Evolutionary conservation across 2,797 vertebrate species (phyloP), one percentile per base, ranked within the genome.

Genomic region (Valencia hispanica): DNA sequence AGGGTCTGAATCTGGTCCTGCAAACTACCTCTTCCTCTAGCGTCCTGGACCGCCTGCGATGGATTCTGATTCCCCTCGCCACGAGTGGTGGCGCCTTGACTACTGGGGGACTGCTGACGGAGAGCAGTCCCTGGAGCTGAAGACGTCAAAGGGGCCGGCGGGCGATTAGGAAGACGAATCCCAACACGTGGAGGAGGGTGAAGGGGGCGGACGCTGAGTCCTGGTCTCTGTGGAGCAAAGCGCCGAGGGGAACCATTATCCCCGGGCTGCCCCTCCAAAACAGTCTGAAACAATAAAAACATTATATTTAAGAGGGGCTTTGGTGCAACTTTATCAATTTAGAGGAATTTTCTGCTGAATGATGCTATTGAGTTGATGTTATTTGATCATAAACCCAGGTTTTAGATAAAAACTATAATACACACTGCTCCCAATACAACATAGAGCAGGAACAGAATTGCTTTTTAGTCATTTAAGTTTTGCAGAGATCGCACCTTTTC

Each of bases 1-100:
- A 97, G 89, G 0, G 86, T 87, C 18, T 96, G 95, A 82, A 97
- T 92, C 86, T 96, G 96, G 59, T 97, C 94, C 22, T 94, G 91
- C 7, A 94, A 71, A 0, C 85, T 80, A 14, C 73, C 82, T 71
- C 36, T 80, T 20, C 73, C 85, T 77, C 77, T 75, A 1, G 82
- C 1, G 0, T 95, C 93, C 66, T 91, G 88, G 68, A 48, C 30
- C 5, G 77, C 80, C 68, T 91, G 91, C 81, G 94, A 93, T 20
- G 85, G 86, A 79, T 77, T 91, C 5, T n/a, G 87, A 77, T 88
- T 92, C 34, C 86, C 79, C 14, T 93, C 93, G 27, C 72, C 82
- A 18, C 82, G 88, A 68, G 81, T 14, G 55, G 79, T 17, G 57
- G 48, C 12, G 4, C 77, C 79, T 47, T 91, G 91, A 51, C 63